Evolutionary conservation across 2,113 vertebrate genomes (phyloP), one percentile per base, ranked within the genome.

Genomic region (Cyanocitta stelleri): DNA sequence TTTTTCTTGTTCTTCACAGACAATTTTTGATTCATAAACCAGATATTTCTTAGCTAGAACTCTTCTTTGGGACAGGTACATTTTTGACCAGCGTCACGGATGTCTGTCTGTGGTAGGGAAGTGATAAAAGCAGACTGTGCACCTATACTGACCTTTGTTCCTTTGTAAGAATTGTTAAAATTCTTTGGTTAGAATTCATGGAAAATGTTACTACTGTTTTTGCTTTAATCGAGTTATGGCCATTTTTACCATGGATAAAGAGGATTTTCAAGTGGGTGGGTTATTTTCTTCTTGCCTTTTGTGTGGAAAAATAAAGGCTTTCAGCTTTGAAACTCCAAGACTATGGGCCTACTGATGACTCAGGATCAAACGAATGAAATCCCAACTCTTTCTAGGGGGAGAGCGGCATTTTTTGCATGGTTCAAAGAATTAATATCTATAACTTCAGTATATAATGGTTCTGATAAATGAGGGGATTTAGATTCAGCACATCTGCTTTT

Each of bases 271-370:
- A 92, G 66, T 81, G 59, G 9, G 11, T 76, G n/a, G 2, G 3
- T 56, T 91, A 62, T 87, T 90, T 94, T 41, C 14, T 66, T 88
- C 30, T 95, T 93, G 58, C n/a, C 20, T 94, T 85, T 93, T 90
- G 33, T 90, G 24, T 85, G 51, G 71, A 76, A 80, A 79, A 91
- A 62, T 46, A 85, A 78, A 91, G 58, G 6, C 63, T 73, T 74
- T 80, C 43, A 51, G 43, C 85, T 92, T 85, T 83, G 88, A 92
- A 80, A 74, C 72, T n/a, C 44, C 81, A 63, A 89, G 52, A 26
- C 21, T 62, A 6, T 85, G 78, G 37, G 35, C 35, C 46, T 85
- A 48, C 51, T 61, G 71, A 82, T 93, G 93, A 89, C 39, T 93
- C 18, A 3, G 62, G 58, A 87, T 94, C 91, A 85, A 96, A 87